These are phyloP conservation scores for Holocentrus rufus DNA, from an alignment of 2,797 vertebrate genomes.

Conservation along the genomic window DNA sequence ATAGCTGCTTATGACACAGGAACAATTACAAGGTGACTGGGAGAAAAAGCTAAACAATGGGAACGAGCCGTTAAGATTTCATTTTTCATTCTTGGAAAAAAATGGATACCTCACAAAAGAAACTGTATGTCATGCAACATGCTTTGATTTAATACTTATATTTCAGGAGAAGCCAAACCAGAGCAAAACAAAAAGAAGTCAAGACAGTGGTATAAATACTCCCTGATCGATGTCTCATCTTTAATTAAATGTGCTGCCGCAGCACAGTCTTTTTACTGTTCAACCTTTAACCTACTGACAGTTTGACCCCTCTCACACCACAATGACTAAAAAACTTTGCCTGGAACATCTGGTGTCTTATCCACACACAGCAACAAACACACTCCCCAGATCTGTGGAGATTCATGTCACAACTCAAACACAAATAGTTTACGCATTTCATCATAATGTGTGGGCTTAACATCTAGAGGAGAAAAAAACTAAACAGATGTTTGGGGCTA, in stretches of 20 bases:
- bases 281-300: constrained; percentile 74
- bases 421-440: constrained; percentile 63
- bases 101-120: constrained; percentile 10
- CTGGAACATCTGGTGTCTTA: constrained; percentile 69
- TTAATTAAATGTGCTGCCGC: constrained; percentile 54
- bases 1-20: constrained; percentile 78
- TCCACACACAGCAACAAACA: constrained; percentile 26
- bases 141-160: constrained; percentile 26
- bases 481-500: constrained; percentile 63
- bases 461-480: constrained; percentile 25
- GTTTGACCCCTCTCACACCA: constrained; percentile 68
- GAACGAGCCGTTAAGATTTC: constrained; percentile 45
- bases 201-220: constrained; percentile 16
- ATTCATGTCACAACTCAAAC: constrained; percentile 62
- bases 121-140: constrained; percentile 13
- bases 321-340: constrained; percentile 61
- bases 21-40: constrained; percentile 83
- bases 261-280: constrained; percentile 36
- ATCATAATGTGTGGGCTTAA: constrained; percentile 61
- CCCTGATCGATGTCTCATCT: constrained; percentile 38
- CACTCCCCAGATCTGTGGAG: constrained; percentile 24
- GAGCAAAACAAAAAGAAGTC: constrained; percentile 5
- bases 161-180: constrained; percentile 27
- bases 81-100: constrained; percentile 56
- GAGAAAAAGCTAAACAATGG: constrained; percentile 73